These are phyloP conservation scores for Agrilus cyanescens DNA, from an alignment of 2,888 invertebrate genomes.

Conservation along the genomic window DNA sequence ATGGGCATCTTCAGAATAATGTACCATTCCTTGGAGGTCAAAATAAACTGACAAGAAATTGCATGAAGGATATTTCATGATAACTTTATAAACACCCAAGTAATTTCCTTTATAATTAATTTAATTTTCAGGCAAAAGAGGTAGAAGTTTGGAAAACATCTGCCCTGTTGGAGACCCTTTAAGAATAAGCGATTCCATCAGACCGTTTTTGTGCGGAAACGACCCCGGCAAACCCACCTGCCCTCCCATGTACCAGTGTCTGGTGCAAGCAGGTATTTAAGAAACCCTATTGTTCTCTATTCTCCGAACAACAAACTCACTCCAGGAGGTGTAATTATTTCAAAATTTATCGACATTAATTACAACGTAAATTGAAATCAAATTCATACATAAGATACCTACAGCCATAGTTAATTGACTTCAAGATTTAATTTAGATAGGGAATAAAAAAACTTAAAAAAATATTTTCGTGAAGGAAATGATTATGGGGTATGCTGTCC, in stretches of 20 bases:
- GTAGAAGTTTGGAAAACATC: slow-evolving; percentile 62
- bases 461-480: slow-evolving; percentile 42
- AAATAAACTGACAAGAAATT: no score
- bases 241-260: slow-evolving; percentile 69
- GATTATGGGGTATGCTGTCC: slow-evolving; percentile 86
- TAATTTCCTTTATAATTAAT: background rate
- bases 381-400: background rate
- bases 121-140: slow-evolving; percentile 50
- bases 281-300: slow-evolving; percentile 1
- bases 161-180: slow-evolving; percentile 68
- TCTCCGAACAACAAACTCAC: background rate
- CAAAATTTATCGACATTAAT: background rate
- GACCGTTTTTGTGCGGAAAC: slow-evolving; percentile 73
- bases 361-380: background rate
- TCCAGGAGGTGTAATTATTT: no score
- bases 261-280: slow-evolving; percentile 53
- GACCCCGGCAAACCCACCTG: slow-evolving; percentile 74
- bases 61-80: no score
- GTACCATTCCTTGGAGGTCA: no score
- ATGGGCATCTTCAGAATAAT: no score
- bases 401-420: background rate
- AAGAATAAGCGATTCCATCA: slow-evolving; percentile 55
- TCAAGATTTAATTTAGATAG: background rate
- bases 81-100: background rate
- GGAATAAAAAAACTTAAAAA: background rate